phyloP scores from a whole-genome alignment of 2,113 vertebrate genomes.

The Sporophila hypoxantha region DNA sequence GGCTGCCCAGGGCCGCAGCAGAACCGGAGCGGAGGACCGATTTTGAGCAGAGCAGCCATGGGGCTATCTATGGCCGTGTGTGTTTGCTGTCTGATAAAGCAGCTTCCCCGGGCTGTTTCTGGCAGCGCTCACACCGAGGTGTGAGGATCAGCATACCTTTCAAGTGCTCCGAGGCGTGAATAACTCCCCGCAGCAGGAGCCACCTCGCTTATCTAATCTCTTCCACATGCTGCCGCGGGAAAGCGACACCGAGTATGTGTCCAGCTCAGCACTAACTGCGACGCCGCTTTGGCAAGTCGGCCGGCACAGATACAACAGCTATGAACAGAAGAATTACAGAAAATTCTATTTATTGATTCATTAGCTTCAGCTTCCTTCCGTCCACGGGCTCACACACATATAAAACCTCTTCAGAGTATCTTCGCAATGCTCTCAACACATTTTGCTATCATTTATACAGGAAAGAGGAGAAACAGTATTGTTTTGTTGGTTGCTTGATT shows the following conservation, averaged over 20 bases:
- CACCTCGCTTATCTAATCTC: constrained; percentile 21
- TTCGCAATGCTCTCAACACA: neutral
- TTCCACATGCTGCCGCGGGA: neutral
- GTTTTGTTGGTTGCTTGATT: neutral
- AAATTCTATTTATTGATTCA: neutral
- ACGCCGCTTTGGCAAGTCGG: neutral
- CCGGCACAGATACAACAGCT: neutral
- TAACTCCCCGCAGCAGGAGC: neutral
- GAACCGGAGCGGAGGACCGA: neutral
- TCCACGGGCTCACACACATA: neutral
- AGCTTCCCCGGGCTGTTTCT: neutral
- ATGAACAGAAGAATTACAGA: neutral
- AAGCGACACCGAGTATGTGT: neutral
- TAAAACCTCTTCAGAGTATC: neutral
- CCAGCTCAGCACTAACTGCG: neutral
- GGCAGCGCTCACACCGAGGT: neutral
- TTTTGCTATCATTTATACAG: neutral
- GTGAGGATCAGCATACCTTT: neutral
- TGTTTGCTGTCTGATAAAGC: neutral
- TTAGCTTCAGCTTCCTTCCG: neutral
- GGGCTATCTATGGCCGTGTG: neutral
- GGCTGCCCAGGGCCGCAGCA: neutral
- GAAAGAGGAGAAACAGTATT: neutral
- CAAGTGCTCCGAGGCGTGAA: neutral
- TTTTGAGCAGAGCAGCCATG: neutral